Conservation (phyloP, 2,113 vertebrate genomes). For the Dicrurus megarhynchus region DNA sequence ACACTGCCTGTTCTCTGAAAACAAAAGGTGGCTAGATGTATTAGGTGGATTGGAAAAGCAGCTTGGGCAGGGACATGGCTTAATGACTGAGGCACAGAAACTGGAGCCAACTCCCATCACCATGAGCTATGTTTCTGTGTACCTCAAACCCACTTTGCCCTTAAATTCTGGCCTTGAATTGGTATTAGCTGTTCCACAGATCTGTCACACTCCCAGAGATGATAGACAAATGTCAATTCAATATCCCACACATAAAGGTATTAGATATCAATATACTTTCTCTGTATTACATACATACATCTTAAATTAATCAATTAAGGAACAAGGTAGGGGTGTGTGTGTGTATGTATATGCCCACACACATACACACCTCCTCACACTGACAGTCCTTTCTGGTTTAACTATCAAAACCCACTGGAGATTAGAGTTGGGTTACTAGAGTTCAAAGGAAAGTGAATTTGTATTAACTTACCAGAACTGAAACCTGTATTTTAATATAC, state of each 20-base stretch:
- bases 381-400: neutral
- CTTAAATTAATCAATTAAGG: neutral
- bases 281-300: neutral
- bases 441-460: constrained; percentile 1
- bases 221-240: neutral
- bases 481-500: neutral
- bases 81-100: neutral
- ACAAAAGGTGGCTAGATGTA: neutral
- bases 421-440: neutral
- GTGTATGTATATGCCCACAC: neutral
- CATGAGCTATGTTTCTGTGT: neutral
- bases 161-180: neutral
- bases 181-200: neutral
- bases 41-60: neutral
- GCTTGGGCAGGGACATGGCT: neutral
- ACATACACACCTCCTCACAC: neutral
- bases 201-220: neutral
- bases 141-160: neutral
- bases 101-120: neutral
- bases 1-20: neutral
- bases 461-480: neutral
- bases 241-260: neutral
- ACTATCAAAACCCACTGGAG: neutral
- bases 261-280: neutral
- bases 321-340: neutral